These are phyloP conservation scores for Brachylomia viminalis DNA, from an alignment of 2,888 invertebrate genomes.

Conservation along the genomic window DNA sequence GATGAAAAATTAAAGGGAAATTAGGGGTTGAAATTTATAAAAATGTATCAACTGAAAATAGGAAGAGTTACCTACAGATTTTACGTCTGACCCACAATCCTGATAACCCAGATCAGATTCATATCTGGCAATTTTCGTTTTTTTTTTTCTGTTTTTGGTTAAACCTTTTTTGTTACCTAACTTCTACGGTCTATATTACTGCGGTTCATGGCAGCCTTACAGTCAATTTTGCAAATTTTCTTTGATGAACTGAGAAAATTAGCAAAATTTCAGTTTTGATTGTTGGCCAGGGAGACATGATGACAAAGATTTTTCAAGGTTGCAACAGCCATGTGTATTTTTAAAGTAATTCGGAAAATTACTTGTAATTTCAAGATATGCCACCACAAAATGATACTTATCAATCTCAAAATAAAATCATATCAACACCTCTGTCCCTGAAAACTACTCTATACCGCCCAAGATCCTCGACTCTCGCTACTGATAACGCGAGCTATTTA, in stretches of 20 bases:
- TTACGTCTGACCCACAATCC: background rate
- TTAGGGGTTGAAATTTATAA: background rate
- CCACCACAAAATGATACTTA: background rate
- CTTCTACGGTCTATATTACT: background rate
- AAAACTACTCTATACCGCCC: constrained; percentile 73
- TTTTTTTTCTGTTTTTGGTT: background rate
- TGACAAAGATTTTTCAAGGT: background rate
- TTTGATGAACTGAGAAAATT: too few species aligned
- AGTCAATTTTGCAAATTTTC: background rate
- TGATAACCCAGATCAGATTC: background rate
- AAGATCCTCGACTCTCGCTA: constrained; percentile 79
- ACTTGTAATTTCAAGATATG: background rate
- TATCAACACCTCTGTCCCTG: constrained; percentile 51
- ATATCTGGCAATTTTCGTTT: background rate
- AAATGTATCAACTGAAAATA: background rate
- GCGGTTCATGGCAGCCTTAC: background rate
- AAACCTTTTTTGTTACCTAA: background rate
- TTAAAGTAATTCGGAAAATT: background rate
- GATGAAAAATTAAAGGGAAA: background rate
- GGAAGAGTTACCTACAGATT: background rate
- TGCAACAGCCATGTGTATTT: background rate
- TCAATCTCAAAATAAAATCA: background rate
- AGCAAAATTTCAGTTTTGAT: too few species aligned
- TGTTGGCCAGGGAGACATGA: background rate
- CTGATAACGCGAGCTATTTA: constrained; percentile 86